Evolutionary conservation across 2,113 vertebrate genomes (phyloP), one percentile per base, ranked within the genome.

Genomic region (Ceuthmochares aereus): DNA sequence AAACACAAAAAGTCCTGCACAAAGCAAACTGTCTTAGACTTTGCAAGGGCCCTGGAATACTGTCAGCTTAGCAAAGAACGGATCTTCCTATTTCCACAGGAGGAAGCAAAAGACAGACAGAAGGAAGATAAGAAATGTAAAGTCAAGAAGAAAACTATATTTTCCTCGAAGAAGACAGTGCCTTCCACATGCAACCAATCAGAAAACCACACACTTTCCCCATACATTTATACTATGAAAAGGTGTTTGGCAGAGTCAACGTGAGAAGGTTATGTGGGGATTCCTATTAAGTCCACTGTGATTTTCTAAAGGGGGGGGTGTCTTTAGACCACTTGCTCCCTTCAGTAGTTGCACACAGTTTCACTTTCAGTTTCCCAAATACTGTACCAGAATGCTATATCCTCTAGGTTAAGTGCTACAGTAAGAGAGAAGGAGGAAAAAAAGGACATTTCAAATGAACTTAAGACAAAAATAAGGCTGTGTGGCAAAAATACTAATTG

Each of bases 291-390:
- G 25, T 6, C 15, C 42, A n/a, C 9, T 12, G 6, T 2, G 12
- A 18, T 5, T 36, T 52, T 43, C 12, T 7, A 32, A 54, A 23
- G 27, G 34, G 14, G 21, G 18, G 18, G 18, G 43, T 16, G 15
- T 40, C 60, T 47, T 52, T 16, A 40, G 29, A 36, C 70, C 40
- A 59, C 76, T 36, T 74, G 45, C 14, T 26, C 16, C 34, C 80
- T 90, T 42, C 55, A 49, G 23, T 5, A 3, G 49, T 12, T 51
- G 30, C 23, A 34, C 4, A 11, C 9, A 3, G 42, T 88, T 94
- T 94, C 74, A 68, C 66, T 96, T 96, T 90, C 93, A n/a, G 30
- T 75, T 87, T 81, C 56, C 77, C 54, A 22, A 1, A 8, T 3
- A 9, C 23, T 25, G 22, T 7, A 69, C 17, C 42, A 16, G 66